Evolutionary conservation across 2,797 vertebrate genomes (phyloP).

Genomic region (Cossypha dichroa): DNA sequence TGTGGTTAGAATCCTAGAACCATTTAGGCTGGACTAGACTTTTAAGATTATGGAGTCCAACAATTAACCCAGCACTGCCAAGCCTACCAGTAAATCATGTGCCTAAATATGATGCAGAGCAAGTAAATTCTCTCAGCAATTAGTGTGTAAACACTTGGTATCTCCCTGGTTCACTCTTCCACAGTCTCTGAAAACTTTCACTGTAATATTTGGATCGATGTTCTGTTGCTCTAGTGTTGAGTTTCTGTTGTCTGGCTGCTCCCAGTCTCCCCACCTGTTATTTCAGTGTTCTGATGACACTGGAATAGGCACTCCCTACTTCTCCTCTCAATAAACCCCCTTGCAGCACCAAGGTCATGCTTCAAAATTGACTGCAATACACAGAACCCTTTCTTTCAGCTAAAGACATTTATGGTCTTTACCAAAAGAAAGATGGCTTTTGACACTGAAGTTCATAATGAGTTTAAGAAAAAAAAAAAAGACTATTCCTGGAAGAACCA

Average conservation of each 20-base stretch:
- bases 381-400: neutral
- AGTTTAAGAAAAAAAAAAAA: neutral
- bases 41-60: neutral
- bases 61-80: neutral
- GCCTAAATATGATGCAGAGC: neutral
- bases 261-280: neutral
- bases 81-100: neutral
- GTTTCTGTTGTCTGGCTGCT: neutral
- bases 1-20: neutral
- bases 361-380: neutral
- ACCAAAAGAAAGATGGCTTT: neutral
- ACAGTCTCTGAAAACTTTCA: neutral
- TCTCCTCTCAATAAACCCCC: neutral
- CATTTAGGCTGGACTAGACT: neutral
- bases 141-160: too few relatives aligned
- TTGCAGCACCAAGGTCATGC: rapidly evolving
- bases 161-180: neutral
- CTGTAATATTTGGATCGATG: neutral
- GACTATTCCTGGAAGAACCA: neutral
- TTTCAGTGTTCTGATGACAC: neutral
- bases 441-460: neutral
- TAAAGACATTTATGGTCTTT: neutral
- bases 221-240: neutral
- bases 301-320: neutral
- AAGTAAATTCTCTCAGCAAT: neutral